A percentile compares a stretch with the other conserved stretches of the same genome.
phyloP scores from a whole-genome alignment of 1,140 invertebrate species.

The Lepidurus packardi region DNA sequence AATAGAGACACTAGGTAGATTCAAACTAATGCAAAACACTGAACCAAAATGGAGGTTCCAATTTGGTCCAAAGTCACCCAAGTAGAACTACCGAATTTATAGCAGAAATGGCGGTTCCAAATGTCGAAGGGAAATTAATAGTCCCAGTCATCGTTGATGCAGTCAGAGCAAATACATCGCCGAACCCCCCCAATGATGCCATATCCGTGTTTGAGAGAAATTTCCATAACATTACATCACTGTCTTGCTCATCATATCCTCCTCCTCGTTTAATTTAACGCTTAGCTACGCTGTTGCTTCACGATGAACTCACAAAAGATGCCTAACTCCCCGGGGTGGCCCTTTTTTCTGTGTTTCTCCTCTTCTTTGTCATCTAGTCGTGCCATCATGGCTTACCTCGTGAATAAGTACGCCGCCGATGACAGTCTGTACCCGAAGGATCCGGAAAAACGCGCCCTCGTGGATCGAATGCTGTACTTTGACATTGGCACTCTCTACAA shows the following conservation, averaged over 20 bases:
- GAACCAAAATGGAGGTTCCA: no score
- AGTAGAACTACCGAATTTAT: no score
- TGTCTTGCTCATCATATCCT: background rate
- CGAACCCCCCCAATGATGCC: no score
- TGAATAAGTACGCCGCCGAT: slow-evolving; percentile 43
- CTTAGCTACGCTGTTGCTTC: background rate
- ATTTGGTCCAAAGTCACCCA: no score
- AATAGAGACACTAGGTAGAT: no score
- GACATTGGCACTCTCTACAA: slow-evolving; percentile 44
- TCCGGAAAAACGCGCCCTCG: slow-evolving; percentile 42
- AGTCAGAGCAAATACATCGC: no score
- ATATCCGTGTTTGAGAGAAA: background rate
- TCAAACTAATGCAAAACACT: no score
- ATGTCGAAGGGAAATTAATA: no score
- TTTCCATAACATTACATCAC: slow-evolving; percentile 4
- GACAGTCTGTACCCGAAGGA: slow-evolving; percentile 40
- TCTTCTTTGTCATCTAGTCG: slow-evolving; percentile 39
- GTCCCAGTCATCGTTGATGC: no score
- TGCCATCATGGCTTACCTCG: slow-evolving; percentile 45
- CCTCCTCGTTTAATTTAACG: background rate
- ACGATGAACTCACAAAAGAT: slow-evolving; percentile 12
- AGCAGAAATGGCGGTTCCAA: no score
- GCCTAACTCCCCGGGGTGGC: background rate
- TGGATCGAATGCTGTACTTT: slow-evolving; percentile 46
- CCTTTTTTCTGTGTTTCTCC: slow-evolving; percentile 25